Evolutionary conservation across 2,797 vertebrate species (phyloP), one percentile per base, ranked within the genome.

Genomic region (Scolopax rusticola): DNA sequence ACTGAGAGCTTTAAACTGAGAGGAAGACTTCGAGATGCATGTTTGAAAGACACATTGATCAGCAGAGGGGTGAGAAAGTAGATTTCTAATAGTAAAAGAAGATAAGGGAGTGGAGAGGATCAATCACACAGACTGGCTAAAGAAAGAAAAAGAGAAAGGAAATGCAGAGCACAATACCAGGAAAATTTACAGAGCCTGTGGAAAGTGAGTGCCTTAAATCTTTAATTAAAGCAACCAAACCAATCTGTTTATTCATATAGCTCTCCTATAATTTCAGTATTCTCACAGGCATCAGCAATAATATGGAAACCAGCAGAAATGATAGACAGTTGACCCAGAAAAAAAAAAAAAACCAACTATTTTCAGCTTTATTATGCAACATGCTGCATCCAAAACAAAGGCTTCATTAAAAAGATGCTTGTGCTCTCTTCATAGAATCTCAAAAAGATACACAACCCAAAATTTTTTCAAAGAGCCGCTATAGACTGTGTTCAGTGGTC

Each of bases 311-410:
- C 70, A 84, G 75, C 11, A 92, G n/a, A 90, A 95, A 93, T 77
- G 74, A 96, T 81, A 94, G 93, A 82, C 93, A 91, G 84, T 33
- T 93, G 87, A 95, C 86, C 80, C 56, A 94, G 88, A 19, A 96
- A 95, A 64, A 67, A 86, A 75, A 10, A 15, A 57, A 30, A 30
- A 15, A 18, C 9, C 53, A 20, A 7, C 33, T 90, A 33, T 83
- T 92, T 94, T 95, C 54, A 74, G 81, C 45, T 93, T 84, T 84
- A 67, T 92, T 93, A 84, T 60, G 56, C 71, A 91, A 93, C 63
- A 77, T 40, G 8, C 24, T 73, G 43, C 32, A 89, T 84, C 70
- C 70, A 76, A 84, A 97, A 89, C 86, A 89, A 94, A 90, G 32
- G 32, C 25, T 92, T 95, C 32, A 90, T 94, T 93, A 56, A 79